phyloP scores from a whole-genome alignment of 2,888 invertebrate genomes.

The Prosopocoilus inquinatus region DNA sequence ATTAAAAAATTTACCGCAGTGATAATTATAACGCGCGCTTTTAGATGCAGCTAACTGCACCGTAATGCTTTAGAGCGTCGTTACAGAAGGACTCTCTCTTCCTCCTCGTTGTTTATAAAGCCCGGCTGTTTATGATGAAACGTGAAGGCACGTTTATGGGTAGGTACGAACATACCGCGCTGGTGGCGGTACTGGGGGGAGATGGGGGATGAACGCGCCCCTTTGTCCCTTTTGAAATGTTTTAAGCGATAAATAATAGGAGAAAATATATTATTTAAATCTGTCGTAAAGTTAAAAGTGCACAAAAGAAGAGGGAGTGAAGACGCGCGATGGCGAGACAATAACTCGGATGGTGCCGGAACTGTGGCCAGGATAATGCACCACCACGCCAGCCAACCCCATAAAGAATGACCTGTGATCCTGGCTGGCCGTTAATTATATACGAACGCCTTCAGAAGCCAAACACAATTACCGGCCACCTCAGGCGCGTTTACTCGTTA shows the following conservation, averaged over 20 bases:
- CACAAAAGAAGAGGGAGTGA: background rate
- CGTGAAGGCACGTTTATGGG: too few species aligned
- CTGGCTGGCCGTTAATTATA: slow-evolving; percentile 37
- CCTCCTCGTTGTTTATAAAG: too few species aligned
- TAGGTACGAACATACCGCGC: too few species aligned
- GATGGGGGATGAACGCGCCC: too few species aligned
- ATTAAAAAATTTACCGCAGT: too few species aligned
- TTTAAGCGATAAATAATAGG: background rate
- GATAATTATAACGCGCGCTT: too few species aligned
- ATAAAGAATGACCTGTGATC: slow-evolving; percentile 37
- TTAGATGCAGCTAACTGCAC: too few species aligned
- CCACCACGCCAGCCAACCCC: slow-evolving; percentile 24
- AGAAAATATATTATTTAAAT: slow-evolving; percentile 1
- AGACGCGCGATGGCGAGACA: background rate
- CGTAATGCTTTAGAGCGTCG: too few species aligned
- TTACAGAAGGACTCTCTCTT: too few species aligned
- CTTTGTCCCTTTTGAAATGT: background rate
- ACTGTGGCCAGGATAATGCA: slow-evolving; percentile 33
- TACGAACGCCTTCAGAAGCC: slow-evolving; percentile 39
- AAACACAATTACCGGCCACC: slow-evolving; percentile 37
- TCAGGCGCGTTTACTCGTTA: slow-evolving; percentile 6
- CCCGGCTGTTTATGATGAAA: too few species aligned
- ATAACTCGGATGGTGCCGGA: slow-evolving; percentile 22
- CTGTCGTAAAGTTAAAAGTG: background rate
- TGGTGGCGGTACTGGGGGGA: too few species aligned